A percentile compares a stretch with the other conserved stretches of the same genome.
These are phyloP conservation scores for Centroberyx gerrardi DNA, from an alignment of 2,797 vertebrate species.

Conservation along the genomic window DNA sequence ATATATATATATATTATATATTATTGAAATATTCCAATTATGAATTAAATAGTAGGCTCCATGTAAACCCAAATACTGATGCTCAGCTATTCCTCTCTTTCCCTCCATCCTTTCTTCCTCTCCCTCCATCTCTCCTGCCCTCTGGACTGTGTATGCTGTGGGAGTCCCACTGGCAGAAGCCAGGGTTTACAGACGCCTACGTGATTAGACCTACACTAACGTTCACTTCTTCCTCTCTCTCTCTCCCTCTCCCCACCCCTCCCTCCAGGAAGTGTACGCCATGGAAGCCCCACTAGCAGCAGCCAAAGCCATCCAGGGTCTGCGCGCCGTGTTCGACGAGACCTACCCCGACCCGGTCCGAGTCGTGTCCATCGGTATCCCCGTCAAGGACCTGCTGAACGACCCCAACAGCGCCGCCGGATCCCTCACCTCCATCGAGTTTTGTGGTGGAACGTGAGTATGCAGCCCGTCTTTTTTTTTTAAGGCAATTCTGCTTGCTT, in stretches of 20 bases:
- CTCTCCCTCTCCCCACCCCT: constrained; percentile 59
- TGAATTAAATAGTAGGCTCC: too few species aligned
- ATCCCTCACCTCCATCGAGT: constrained; percentile 93
- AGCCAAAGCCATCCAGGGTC: constrained; percentile 97
- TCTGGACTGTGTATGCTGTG: too few species aligned
- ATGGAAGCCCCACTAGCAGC: constrained; percentile 91
- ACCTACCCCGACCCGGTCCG: constrained; percentile 98
- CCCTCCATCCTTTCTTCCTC: background rate
- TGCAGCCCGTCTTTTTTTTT: background rate
- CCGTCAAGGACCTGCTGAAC: constrained; percentile 91
- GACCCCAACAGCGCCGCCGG: constrained; percentile 93
- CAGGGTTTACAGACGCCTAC: too few species aligned
- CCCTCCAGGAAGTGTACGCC: constrained; percentile 89
- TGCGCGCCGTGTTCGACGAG: constrained; percentile 97
- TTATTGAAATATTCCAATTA: too few species aligned
- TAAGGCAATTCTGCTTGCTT: background rate
- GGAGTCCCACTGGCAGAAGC: too few species aligned
- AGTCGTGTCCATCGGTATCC: constrained; percentile 94
- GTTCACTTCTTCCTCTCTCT: background rate
- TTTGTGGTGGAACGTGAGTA: constrained; percentile 98
- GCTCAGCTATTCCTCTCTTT: too few species aligned
- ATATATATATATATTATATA: too few species aligned
- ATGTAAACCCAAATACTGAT: too few species aligned
- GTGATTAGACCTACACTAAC: too few species aligned
- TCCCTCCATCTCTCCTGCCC: background rate